Percentiles rank a stretch among this genome's conserved stretches.
phyloP scores from a whole-genome alignment of 2,888 invertebrate species.

The Luperina testacea region DNA sequence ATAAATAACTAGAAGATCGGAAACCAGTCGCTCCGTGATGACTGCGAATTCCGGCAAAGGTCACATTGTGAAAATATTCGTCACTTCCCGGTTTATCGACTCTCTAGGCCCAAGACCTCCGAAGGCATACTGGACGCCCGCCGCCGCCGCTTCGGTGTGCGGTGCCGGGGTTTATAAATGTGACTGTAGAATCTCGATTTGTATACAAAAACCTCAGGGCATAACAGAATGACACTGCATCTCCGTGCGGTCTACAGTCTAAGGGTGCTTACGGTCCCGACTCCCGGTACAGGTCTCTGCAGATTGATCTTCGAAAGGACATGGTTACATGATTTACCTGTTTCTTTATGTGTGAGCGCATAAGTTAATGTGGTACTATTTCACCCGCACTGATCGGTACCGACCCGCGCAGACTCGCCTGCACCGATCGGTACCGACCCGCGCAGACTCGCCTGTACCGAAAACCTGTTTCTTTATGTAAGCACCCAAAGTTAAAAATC shows the following conservation, averaged over 20 bases:
- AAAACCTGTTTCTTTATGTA: too few relatives aligned
- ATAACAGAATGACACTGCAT: neutral
- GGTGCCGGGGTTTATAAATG: neutral
- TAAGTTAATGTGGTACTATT: neutral
- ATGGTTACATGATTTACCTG: neutral
- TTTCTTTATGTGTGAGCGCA: neutral
- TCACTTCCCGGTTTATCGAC: constrained; percentile 21
- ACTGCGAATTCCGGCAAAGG: constrained; percentile 8
- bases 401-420: too few relatives aligned
- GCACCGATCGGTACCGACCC: too few relatives aligned
- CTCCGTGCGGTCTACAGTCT: neutral
- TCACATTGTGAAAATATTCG: constrained; percentile 1
- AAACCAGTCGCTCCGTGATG: constrained; percentile 11
- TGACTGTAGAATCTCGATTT: neutral
- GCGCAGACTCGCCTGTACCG: too few relatives aligned
- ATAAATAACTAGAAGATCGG: constrained; percentile 5
- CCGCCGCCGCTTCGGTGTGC: neutral
- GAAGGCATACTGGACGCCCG: neutral
- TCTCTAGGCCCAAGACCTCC: constrained; percentile 2
- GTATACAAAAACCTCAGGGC: neutral
- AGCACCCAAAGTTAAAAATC: neutral
- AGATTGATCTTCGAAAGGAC: neutral
- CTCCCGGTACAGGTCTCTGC: neutral
- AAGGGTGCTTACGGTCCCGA: neutral
- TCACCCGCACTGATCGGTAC: neutral